phyloP scores from a whole-genome alignment of 2,888 invertebrate species.

The Mongoloraphidia duomilia region DNA sequence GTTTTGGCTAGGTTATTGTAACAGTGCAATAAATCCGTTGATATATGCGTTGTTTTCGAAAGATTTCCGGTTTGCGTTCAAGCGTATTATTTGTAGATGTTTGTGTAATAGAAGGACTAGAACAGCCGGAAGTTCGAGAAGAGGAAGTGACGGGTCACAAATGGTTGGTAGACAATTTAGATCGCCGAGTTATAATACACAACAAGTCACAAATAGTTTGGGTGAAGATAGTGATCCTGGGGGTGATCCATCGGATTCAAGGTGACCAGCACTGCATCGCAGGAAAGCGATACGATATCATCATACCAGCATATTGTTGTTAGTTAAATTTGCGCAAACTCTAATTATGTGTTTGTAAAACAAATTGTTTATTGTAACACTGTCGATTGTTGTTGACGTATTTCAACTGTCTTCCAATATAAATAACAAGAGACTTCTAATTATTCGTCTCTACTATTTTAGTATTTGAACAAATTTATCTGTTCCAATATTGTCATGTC shows the following conservation, averaged over 20 bases:
- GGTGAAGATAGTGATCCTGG: conserved; percentile 41
- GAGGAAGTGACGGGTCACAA: conserved; percentile 41
- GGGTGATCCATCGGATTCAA: conserved; percentile 34
- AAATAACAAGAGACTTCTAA: too few species aligned
- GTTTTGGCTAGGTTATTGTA: conserved; percentile 96
- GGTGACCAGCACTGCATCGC: conserved; percentile 30
- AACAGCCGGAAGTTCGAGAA: conserved; percentile 28
- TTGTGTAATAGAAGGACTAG: conserved; percentile 43
- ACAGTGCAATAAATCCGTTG: conserved; percentile 89
- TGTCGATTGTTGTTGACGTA: not conserved
- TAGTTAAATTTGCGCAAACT: too few species aligned
- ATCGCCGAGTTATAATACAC: conserved; percentile 40
- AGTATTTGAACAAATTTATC: too few species aligned
- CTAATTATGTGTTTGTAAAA: not conserved
- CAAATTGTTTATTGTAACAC: not conserved
- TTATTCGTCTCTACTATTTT: too few species aligned
- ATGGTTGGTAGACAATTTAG: conserved; percentile 35
- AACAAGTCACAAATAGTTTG: conserved; percentile 35
- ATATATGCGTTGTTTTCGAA: conserved; percentile 91
- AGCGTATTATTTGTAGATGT: conserved; percentile 77
- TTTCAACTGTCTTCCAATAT: not conserved
- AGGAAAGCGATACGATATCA: too few species aligned
- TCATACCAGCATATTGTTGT: too few species aligned
- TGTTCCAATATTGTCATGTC: too few species aligned
- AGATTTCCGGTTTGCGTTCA: conserved; percentile 90